Base-by-base conservation (phyloP, 2,888 invertebrate species). In the Pasiphila rectangulata region DNA sequence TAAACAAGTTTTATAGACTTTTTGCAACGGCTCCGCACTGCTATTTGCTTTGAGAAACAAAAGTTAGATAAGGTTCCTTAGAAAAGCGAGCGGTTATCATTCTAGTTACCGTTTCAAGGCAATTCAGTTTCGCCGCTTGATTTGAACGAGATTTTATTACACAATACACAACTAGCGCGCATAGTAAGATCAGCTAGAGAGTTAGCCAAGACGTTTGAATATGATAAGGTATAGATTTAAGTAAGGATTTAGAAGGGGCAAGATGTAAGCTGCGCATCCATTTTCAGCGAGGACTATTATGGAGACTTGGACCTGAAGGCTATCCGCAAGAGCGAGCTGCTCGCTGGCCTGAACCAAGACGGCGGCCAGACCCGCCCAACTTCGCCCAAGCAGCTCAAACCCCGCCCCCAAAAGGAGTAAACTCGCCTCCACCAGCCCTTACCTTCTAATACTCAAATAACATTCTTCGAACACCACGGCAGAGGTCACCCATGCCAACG, bases 251-350 rank as follows among this genome's bases (percentile, higher is more conserved):
- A 71, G 77, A 72, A 67, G 73, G 69, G 76, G 77, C 75, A 76
- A 80, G 82, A 75, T 79, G 84, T 86, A 86, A 86, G 85, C 79
- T 82, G 62, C 75, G 78, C 83, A 76, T 86, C 75, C 81, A 77
- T 84, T 86, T 93, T 91, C 95, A 96, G 97, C 92, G 96, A 97
- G 93, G 96, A 97, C 93, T 97, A 97, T 93, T 97, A 97, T 79
- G 97, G 97, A 66, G 96, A 96, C 88, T 90, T 96, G 93, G 97
- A 97, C 90, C 91, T 97, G 91, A 97, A 97, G 94, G 92, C 94
- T 90, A 95, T 96, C 93, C 94, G 96, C 90, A 97, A 97, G 93
- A 95, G 95, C 89, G 96, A 97, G 89, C 93, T 96, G 69, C 92
- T 95, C 78, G 92, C 95, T 71, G 96, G 96, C 69, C 91, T 95